These are phyloP conservation scores for Craterocephalus amniculus DNA, from an alignment of 2,797 vertebrate species.

Conservation along the genomic window DNA sequence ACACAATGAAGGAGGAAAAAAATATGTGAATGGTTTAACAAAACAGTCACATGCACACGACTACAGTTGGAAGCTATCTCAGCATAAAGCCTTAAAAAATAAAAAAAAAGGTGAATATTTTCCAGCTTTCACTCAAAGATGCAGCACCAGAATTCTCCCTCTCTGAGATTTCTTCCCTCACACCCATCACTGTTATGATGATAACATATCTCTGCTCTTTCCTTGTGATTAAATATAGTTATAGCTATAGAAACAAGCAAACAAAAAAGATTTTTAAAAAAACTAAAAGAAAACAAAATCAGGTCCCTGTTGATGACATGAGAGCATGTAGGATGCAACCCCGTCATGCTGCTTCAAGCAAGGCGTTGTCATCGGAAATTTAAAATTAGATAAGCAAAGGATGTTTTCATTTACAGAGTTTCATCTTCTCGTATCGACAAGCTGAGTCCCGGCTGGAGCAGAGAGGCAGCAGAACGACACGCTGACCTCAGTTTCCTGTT, in stretches of 20 bases:
- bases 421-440: neutral
- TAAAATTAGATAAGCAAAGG: neutral
- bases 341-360: neutral
- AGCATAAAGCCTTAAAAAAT: too few relatives aligned
- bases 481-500: too few relatives aligned
- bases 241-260: neutral
- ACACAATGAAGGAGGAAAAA: neutral
- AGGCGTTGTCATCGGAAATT: neutral
- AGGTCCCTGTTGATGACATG: neutral
- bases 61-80: too few relatives aligned
- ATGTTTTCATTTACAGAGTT: neutral
- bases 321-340: neutral
- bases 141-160: neutral
- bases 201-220: neutral
- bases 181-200: neutral
- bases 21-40: too few relatives aligned
- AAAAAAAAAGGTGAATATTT: too few relatives aligned
- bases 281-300: neutral
- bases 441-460: neutral
- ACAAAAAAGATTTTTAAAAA: neutral
- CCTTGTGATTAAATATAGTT: neutral
- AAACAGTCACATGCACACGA: too few relatives aligned
- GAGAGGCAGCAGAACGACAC: too few relatives aligned
- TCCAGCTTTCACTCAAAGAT: too few relatives aligned
- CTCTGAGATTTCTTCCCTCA: neutral